Base-by-base conservation (phyloP, 2,797 vertebrate genomes). In the Brachymystax lenok region DNA sequence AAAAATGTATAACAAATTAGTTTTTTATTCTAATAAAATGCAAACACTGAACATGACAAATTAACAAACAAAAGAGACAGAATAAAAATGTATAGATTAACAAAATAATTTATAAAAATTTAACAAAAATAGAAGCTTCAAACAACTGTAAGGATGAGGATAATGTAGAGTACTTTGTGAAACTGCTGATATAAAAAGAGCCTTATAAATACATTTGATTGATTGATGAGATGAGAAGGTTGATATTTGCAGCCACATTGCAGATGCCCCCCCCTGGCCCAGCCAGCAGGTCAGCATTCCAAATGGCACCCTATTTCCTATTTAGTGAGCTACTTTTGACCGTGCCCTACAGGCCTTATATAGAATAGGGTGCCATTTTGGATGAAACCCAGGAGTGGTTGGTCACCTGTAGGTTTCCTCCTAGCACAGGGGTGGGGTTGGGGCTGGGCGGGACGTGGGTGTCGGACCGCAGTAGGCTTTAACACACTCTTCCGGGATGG, bases 341-440 rank as follows among this genome's bases (percentile, higher is more conserved):
- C 7, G 3, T 24, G 21, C 21, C 10, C 59, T 24, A 24, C 10
- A 21, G 40, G 40, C 40, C 40, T 10, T 63, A 24, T 3, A 63
- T 21, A 63, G 10, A 46, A 46, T 63, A 63, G 59, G 21, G 21
- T 63, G 21, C 59, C 59, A 63, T 63, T 63, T 63, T 21, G 59
- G 21, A 27, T 0, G 59, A n/a, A 70, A 83, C 75, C 52, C 70
- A 52, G 67, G 78, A 74, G 51, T 76, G 78, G 52, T 56, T 83
- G 35, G 83, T 95, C 97, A 99, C 98, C 98, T 99, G 98, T 98
- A 91, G 95, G 94, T 96, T 97, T 98, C 96, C 98, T 95, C 88
- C 97, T 96, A 93, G 97, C 96, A 94, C 96, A 98, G 94, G 96
- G 94, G 92, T 96, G 96, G 40, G 40, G 40, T 46, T 46, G 40